Evolutionary conservation across 2,888 invertebrate genomes (phyloP), one percentile per base, ranked within the genome.

Genomic region (Trisateles emortualis): DNA sequence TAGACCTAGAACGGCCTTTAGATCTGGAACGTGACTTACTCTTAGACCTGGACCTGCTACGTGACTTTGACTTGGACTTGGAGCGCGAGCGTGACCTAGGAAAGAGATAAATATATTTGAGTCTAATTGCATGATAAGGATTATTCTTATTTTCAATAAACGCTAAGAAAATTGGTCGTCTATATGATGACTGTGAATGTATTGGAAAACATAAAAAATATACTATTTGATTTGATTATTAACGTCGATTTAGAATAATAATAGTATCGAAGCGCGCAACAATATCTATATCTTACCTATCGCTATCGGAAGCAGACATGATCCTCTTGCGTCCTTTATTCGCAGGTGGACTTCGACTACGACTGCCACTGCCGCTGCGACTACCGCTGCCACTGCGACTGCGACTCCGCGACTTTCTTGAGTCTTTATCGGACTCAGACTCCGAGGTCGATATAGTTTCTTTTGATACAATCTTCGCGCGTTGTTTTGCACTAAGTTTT

Each of bases 401-500:
- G 52, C 81, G 72, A 41, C 79, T 81, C 47, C 87, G 83, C 24
- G 86, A 84, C 73, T 87, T 87, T 44, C 88, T 73, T 1, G 67
- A 59, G 0, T 77, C 77, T 9, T 69, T 88, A 48, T 95, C 95
- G 61, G 96, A 96, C 64, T 95, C 95, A 0, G 97, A 97, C 78
- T 97, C 97, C 58, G 96, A 96, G 0, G 98, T 98, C 0, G 98
- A 99, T 67, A 99, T 98, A 0, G 98, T 98, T 52, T 97, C 99
- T 83, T 99, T 99, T 0, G 99, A 99, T 0, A 98, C 96, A 80
- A 98, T 96, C 78, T 97, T 96, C 63, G 96, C 94, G 39, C 98
- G 96, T 82, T 98, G 97, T 86, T 97, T 98, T 6, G 96, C 94
- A 32, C 96, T 94, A 51, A 97, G 94, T 16, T 97, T 96, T 68